Evolutionary conservation across 35 echinoderm and acorn worm genomes (phyloP).

Genomic region (Amphiura filiformis): DNA sequence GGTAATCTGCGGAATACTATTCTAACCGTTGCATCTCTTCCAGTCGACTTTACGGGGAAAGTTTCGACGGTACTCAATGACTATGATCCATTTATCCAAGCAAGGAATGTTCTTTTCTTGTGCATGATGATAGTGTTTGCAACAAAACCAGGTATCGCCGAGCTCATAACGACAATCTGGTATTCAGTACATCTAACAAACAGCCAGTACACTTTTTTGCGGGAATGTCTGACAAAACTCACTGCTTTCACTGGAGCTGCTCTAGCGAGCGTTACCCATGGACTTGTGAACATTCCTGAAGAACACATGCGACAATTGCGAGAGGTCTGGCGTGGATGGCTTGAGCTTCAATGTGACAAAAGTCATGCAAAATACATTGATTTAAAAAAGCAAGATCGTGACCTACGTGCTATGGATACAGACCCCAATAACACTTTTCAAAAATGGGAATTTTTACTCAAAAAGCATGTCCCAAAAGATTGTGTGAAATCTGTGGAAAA

Average conservation of each 20-base stretch:
- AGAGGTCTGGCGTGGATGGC: constrained; percentile 39
- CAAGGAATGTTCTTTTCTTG: constrained; percentile 50
- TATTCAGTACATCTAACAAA: constrained; percentile 33
- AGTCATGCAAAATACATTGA: not conserved
- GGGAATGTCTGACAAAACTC: not conserved
- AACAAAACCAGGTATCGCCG: not conserved
- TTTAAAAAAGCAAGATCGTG: not conserved
- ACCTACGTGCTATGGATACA: not conserved
- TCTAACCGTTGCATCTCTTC: constrained; percentile 22
- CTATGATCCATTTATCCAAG: constrained; percentile 24
- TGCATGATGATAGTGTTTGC: constrained; percentile 33
- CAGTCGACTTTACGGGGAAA: constrained; percentile 14
- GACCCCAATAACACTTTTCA: too few relatives aligned
- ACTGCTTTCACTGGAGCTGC: not conserved
- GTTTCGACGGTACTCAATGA: constrained; percentile 20
- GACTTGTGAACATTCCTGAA: not conserved
- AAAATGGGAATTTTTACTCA: not conserved
- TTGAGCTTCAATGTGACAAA: not conserved
- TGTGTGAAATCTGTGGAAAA: not conserved
- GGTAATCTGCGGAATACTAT: constrained; percentile 47
- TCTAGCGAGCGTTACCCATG: not conserved
- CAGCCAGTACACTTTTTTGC: constrained; percentile 8
- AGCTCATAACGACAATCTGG: constrained; percentile 30
- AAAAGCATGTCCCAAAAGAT: not conserved
- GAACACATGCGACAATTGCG: not conserved